Conservation (phyloP, 2,797 vertebrate species). For the Fratercula arctica region DNA sequence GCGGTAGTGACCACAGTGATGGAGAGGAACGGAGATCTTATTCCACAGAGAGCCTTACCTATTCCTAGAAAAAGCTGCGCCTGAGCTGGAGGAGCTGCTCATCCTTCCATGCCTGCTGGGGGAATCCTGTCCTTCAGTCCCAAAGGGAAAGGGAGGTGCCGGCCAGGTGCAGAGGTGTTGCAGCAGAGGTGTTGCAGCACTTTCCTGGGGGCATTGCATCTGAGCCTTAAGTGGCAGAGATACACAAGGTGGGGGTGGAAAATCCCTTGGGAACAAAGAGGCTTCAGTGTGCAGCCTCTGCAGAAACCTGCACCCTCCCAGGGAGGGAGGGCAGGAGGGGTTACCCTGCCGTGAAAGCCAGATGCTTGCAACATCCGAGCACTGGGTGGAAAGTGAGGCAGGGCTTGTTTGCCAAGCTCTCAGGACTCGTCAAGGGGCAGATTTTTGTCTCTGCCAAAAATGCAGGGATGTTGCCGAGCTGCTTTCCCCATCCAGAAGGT, state of each 20-base stretch:
- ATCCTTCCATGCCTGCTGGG: not conserved
- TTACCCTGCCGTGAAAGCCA: not conserved
- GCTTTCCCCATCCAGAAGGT: not conserved
- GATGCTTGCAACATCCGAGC: not conserved
- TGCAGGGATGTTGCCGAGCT: rapidly evolving
- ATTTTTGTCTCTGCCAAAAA: not conserved
- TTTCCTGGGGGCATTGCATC: not conserved
- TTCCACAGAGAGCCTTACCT: not conserved
- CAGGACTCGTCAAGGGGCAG: not conserved
- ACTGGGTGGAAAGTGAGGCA: not conserved
- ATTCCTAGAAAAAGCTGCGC: not conserved
- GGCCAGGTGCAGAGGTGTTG: not conserved
- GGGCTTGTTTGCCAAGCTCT: not conserved
- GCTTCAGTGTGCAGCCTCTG: not conserved
- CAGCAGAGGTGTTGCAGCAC: not conserved
- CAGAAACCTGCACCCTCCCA: not conserved
- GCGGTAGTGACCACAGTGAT: not conserved
- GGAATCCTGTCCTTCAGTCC: not conserved
- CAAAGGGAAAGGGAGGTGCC: not conserved
- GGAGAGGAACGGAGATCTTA: not conserved
- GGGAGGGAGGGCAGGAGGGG: not conserved
- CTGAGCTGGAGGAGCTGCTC: not conserved
- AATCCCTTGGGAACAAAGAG: not conserved
- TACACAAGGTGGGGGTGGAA: not conserved
- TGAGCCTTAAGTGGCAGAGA: not conserved